A percentile compares a stretch with the other conserved stretches of the same genome.
Evolutionary conservation across 2,113 vertebrate species (phyloP).

Genomic region (Picathartes gymnocephalus): DNA sequence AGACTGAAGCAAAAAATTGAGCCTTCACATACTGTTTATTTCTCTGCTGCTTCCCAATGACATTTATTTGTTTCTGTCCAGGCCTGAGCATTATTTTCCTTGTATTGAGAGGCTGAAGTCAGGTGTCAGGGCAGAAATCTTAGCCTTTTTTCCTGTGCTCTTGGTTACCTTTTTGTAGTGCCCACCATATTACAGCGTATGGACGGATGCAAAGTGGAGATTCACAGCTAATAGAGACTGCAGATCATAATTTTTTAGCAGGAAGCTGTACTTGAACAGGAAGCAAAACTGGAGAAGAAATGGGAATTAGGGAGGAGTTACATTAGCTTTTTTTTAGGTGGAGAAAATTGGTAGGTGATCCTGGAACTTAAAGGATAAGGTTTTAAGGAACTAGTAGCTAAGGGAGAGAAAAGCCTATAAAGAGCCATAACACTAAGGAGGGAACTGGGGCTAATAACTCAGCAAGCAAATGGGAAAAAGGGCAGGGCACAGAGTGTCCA

Average conservation of each 20-base stretch:
- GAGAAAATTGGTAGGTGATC: not conserved
- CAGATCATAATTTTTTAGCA: not conserved
- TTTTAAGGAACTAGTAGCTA: not conserved
- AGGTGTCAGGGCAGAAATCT: not conserved
- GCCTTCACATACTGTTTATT: not conserved
- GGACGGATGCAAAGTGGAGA: not conserved
- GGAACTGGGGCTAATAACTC: not conserved
- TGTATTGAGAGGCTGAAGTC: not conserved
- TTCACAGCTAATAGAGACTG: not conserved
- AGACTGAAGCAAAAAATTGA: not conserved
- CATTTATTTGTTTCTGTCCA: not conserved
- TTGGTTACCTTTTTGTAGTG: not conserved
- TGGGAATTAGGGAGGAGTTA: not conserved
- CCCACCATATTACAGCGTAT: rapidly evolving
- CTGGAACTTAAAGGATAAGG: not conserved
- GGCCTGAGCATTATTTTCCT: not conserved
- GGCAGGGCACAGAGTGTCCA: not conserved
- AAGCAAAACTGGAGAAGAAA: not conserved
- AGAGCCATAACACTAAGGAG: rapidly evolving
- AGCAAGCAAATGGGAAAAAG: not conserved
- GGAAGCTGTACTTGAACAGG: not conserved
- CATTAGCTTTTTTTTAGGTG: not conserved
- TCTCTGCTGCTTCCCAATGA: not conserved
- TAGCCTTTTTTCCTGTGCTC: not conserved
- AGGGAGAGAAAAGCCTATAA: not conserved